Evolutionary conservation across 1,140 invertebrate species (phyloP).

Genomic region (Drosophila saltans): DNA sequence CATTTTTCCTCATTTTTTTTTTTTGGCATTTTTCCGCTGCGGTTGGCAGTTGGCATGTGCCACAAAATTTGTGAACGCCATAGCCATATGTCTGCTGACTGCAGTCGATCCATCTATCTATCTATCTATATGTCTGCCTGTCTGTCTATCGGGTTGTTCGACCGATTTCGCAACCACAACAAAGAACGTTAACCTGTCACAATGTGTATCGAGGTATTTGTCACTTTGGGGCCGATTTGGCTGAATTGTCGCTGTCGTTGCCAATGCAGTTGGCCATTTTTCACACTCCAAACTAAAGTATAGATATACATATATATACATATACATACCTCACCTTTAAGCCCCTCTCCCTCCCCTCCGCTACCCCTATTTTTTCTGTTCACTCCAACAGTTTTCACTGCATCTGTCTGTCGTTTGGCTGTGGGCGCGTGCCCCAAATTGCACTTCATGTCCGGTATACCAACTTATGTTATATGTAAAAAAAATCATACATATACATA

Average conservation of each 20-base stretch:
- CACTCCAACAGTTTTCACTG: neutral
- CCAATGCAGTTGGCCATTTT: slow-evolving; percentile 76
- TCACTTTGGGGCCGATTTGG: slow-evolving; percentile 71
- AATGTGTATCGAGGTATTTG: slow-evolving; percentile 74
- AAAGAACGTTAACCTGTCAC: slow-evolving; percentile 68
- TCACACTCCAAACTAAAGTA: slow-evolving; percentile 62
- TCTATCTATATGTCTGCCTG: slow-evolving; percentile 20
- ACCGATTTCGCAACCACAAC: slow-evolving; percentile 67
- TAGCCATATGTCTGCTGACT: slow-evolving; percentile 53
- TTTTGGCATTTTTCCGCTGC: slow-evolving; percentile 68
- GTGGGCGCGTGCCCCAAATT: slow-evolving; percentile 77
- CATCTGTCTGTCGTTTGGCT: slow-evolving; percentile 29
- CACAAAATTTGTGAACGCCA: slow-evolving; percentile 62
- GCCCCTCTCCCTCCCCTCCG: neutral
- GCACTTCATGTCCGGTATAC: slow-evolving; percentile 61
- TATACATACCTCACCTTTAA: too few species aligned
- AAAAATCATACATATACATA: slow-evolving; percentile 28
- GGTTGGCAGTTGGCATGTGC: slow-evolving; percentile 76
- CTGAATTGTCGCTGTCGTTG: slow-evolving; percentile 53
- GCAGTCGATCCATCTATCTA: slow-evolving; percentile 25
- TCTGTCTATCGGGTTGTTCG: slow-evolving; percentile 36
- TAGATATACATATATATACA: neutral
- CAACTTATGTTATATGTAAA: slow-evolving; percentile 25
- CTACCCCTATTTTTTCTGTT: neutral
- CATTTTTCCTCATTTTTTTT: slow-evolving; percentile 11